Base-by-base conservation (phyloP, 2,797 vertebrate species). In the Sandelia bainsii region DNA sequence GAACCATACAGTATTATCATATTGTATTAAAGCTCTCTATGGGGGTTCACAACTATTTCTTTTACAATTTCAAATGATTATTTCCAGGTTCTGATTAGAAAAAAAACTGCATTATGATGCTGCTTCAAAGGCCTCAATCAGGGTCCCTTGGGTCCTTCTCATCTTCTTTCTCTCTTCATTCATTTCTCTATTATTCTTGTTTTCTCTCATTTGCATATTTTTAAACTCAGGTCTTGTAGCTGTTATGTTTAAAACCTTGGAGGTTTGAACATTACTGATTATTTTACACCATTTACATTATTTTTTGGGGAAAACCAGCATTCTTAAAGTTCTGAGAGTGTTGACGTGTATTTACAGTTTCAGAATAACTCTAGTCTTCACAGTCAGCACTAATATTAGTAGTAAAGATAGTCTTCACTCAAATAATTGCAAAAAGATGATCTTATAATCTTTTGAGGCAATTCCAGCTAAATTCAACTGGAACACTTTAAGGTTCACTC, bases 61-160 rank as follows among this genome's bases (percentile, higher is more conserved):
- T 59, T 56, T 19, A 20, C n/a, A 39, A 17, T 29, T 79, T 64
- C 50, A 60, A 74, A 44, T 45, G 19, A 51, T 48, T 20, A 8
- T 68, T 16, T 62, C n/a, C 62, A 62, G 57, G 17, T 17, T 71
- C 51, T 72, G 44, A 63, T 64, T 56, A 57, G 34, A 62, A 14
- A 63, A 37, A 59, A 63, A 59, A 51, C 16, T 20, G n/a, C 34
- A 57, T 65, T 17, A 27, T 16, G 20, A 34, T 42, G 68, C 58
- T 20, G 39, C 68, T 75, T 80, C 32, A 71, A 62, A 70, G 50
- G 50, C 50, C 12, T 52, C 37, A 42, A 11, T 6, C 44, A 10
- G 45, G 17, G 45, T 52, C 54, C 60, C 44, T 37, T 6, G 2
- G 48, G 46, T 63, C 42, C 58, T 23, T 37, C 32, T 62, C 17